Evolutionary conservation across 2,113 vertebrate genomes (phyloP).

Genomic region (Albula glossodonta): DNA sequence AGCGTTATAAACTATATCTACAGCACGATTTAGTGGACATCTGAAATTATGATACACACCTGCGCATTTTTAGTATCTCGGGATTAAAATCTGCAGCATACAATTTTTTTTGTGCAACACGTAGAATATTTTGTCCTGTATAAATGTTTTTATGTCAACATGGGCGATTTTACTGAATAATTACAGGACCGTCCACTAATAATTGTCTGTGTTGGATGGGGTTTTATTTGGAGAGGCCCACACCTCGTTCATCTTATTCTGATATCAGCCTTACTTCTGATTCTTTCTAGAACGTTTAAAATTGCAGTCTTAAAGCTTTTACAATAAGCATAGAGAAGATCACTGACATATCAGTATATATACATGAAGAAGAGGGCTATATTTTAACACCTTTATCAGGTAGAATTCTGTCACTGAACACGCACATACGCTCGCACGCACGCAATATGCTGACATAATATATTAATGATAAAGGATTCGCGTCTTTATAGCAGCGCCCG

Average conservation of each 20-base stretch:
- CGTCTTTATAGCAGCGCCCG: background rate
- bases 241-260: background rate
- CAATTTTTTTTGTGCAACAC: background rate
- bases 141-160: background rate
- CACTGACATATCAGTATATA: background rate
- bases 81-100: background rate
- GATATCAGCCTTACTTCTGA: background rate
- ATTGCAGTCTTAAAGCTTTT: background rate
- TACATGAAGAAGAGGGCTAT: background rate
- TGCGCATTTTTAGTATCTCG: background rate
- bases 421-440: background rate
- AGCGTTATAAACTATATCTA: background rate
- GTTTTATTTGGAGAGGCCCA: background rate
- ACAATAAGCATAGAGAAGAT: background rate
- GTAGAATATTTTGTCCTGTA: background rate
- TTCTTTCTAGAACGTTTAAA: background rate
- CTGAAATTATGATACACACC: background rate
- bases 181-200: background rate
- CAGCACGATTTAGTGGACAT: background rate
- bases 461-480: background rate
- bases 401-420: background rate
- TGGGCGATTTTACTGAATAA: background rate
- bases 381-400: background rate
- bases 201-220: background rate
- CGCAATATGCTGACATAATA: background rate